Conservation (phyloP, 23 tunicate species). For the Botrylloides violaceus region DNA sequence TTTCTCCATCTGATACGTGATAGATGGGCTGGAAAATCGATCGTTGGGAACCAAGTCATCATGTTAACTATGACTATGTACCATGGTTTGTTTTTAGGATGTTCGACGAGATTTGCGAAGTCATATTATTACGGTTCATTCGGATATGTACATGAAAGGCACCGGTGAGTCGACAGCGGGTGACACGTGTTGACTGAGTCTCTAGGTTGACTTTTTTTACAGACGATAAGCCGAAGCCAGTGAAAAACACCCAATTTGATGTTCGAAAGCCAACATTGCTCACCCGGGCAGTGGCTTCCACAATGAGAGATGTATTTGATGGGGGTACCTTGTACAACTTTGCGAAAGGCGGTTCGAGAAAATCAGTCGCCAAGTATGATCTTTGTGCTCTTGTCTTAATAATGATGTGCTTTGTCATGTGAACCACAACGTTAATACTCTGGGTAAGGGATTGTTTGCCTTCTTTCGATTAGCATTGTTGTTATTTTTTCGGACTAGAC, state of each 20-base stretch:
- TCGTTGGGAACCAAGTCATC: too few species aligned
- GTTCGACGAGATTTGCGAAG: not conserved
- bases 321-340: not conserved
- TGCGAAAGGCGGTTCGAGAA: not conserved
- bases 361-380: not conserved
- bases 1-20: too few species aligned
- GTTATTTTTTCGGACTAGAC: too few species aligned
- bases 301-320: not conserved
- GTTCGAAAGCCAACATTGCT: constrained; percentile 42
- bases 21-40: too few species aligned
- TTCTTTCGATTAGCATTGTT: too few species aligned
- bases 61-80: too few species aligned
- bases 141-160: not conserved
- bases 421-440: too few species aligned
- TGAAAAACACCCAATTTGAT: constrained; percentile 65
- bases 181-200: not conserved
- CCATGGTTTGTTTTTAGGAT: not conserved
- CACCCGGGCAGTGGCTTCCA: constrained; percentile 2
- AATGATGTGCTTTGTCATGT: too few species aligned
- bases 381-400: too few species aligned
- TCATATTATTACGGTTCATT: not conserved
- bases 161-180: not conserved
- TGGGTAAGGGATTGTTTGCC: too few species aligned
- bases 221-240: constrained; percentile 13
- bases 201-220: not conserved